These are phyloP conservation scores for Dendrocincla tyrannina DNA, from an alignment of 2,797 vertebrate species.

Conservation along the genomic window DNA sequence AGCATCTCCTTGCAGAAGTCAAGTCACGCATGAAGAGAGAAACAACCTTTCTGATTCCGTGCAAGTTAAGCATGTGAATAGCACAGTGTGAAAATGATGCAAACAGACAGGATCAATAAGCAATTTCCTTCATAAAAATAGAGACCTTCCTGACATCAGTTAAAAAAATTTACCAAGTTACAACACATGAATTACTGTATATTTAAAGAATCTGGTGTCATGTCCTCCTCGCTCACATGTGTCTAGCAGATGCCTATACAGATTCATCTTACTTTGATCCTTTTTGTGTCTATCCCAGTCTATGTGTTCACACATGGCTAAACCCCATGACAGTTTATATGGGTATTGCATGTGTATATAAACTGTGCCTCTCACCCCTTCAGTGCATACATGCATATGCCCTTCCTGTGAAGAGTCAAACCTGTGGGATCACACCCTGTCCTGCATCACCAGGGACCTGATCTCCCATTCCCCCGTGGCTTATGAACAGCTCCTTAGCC, in stretches of 20 bases:
- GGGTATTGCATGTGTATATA: not conserved
- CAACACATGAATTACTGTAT: not conserved
- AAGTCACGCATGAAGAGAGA: not conserved
- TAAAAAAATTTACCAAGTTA: not conserved
- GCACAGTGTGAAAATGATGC: not conserved
- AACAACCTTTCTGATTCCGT: not conserved
- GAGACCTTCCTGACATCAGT: not conserved
- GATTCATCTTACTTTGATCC: not conserved
- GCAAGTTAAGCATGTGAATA: not conserved
- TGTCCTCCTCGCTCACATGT: not conserved
- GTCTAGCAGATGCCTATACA: not conserved
- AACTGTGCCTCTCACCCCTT: not conserved
- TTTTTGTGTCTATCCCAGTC: not conserved
- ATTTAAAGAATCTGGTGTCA: not conserved
- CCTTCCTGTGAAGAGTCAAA: not conserved
- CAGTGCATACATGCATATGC: rapidly evolving
- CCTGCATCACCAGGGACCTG: not conserved
- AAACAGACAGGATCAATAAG: conserved; percentile 29
- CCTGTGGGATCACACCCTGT: not conserved
- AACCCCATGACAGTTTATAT: not conserved
- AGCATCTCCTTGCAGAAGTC: not conserved
- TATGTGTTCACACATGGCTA: rapidly evolving
- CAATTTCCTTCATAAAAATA: conserved; percentile 22
- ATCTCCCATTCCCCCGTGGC: not conserved
- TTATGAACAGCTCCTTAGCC: not conserved